Conservation (phyloP, 2,888 invertebrate genomes). For the Holacanthella duospinosa region DNA sequence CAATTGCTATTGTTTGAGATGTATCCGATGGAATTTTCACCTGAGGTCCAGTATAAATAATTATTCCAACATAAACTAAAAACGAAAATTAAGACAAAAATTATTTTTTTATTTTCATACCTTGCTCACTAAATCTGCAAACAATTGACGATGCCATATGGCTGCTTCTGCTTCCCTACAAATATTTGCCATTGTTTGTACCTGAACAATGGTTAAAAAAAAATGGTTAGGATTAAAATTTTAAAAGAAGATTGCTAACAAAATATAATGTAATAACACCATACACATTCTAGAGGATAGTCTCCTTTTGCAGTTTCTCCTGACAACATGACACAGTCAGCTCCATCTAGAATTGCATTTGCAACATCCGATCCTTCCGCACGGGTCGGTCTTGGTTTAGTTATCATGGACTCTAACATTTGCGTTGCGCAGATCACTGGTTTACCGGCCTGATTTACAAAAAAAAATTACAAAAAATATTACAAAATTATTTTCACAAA, state of each 20-base stretch:
- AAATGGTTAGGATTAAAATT: neutral
- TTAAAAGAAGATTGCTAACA: neutral
- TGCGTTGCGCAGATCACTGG: conserved; percentile 97
- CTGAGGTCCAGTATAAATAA: too few species aligned
- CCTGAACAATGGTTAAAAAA: conserved; percentile 17
- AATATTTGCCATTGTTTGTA: conserved; percentile 80
- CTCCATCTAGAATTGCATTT: conserved; percentile 93
- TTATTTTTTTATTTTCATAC: conserved; percentile 38
- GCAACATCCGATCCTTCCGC: conserved; percentile 96
- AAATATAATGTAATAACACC: conserved; percentile 7
- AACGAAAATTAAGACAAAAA: too few species aligned
- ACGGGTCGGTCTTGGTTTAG: conserved; percentile 89
- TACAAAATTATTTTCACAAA: neutral
- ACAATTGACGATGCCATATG: conserved; percentile 82
- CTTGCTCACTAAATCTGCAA: conserved; percentile 61
- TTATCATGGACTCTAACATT: conserved; percentile 98
- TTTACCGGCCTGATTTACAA: conserved; percentile 62
- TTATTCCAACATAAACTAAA: too few species aligned
- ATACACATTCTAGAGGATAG: conserved; percentile 78
- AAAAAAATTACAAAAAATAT: neutral
- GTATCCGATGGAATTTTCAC: conserved; percentile 64
- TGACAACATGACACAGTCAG: conserved; percentile 96
- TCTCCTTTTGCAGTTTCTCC: conserved; percentile 99
- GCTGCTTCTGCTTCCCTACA: conserved; percentile 95
- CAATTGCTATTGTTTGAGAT: conserved; percentile 83